Base-by-base conservation (phyloP, 1,140 invertebrate species). In the Brevipalpus yothersi region DNA sequence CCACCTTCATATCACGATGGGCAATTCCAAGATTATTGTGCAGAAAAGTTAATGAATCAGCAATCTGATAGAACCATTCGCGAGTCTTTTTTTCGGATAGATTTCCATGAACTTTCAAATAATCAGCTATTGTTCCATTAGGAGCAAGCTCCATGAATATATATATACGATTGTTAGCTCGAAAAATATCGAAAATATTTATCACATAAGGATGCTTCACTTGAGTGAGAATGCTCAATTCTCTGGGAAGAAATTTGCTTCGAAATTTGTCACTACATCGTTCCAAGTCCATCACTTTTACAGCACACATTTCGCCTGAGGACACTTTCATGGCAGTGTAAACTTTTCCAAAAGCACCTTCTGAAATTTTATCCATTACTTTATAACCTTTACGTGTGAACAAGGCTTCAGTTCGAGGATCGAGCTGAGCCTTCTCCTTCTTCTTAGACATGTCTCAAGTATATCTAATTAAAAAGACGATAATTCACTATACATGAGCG, bases 1-100 rank as follows among this genome's bases (percentile, higher is more conserved):
- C 62, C 12, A 63, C 43, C 31, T 63, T 63, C 17, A 63, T 63
- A 40, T 63, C 62, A 17, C 60, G 53, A 58, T 63, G 62, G 21
- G 61, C 62, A 7, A 62, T 61, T 8, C 47, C 53, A 21, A 61
- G 45, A 11, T 63, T 40, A 19, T 62, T 43, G 45, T 63, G 62
- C 17, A 63, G n/a, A 43, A 58, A 63, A 39, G 17, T 13, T 1
- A 63, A 43, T 15, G 60, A 61, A 39, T 41, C 39, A 17, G 42
- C 39, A n/a, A 45, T 60, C 23, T 63, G 62, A 11, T 4, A 23
- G 40, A 63, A 63, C 56, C 56, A 63, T 21, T 53, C 45, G 9
- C 56, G 15, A 15, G 60, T 45, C 23, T 54, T 43, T 19, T 41
- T 23, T 41, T 63, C 62, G 10, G n/a, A 13, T 1, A 63, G 31